Conservation (phyloP, 2,888 invertebrate genomes). For the Heliconius sara region DNA sequence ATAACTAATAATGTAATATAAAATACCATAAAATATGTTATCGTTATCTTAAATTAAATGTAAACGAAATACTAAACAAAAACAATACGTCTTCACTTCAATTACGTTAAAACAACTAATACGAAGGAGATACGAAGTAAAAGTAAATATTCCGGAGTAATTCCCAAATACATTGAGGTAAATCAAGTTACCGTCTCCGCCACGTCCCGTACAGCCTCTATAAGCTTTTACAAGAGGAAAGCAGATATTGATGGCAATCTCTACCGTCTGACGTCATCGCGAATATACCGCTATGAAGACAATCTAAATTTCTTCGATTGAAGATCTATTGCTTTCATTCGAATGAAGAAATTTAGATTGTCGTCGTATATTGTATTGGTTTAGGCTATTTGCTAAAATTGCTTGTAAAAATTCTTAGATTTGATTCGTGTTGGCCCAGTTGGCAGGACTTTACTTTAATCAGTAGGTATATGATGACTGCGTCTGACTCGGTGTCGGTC, state of each 20-base stretch:
- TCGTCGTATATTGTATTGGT: background rate
- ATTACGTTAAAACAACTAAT: background rate
- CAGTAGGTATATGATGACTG: no score
- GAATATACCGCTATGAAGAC: background rate
- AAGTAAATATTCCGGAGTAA: conserved; percentile 8
- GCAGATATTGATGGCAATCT: background rate
- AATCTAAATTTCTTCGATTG: background rate
- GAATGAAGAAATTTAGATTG: no score
- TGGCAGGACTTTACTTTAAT: no score
- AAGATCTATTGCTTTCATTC: no score
- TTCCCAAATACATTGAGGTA: conserved; percentile 2
- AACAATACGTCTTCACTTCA: background rate
- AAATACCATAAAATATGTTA: background rate
- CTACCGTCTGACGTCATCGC: background rate
- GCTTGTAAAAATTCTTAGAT: background rate
- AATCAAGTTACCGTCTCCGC: conserved; percentile 3
- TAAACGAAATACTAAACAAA: background rate
- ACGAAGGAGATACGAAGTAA: background rate
- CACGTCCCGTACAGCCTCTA: background rate
- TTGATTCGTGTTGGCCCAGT: no score
- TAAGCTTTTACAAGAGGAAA: conserved; percentile 2
- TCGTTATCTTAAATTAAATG: background rate
- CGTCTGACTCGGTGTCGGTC: no score
- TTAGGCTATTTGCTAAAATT: background rate
- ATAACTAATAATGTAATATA: no score